These are phyloP conservation scores for Nettapus auritus DNA, from an alignment of 2,113 vertebrate species.

Conservation along the genomic window DNA sequence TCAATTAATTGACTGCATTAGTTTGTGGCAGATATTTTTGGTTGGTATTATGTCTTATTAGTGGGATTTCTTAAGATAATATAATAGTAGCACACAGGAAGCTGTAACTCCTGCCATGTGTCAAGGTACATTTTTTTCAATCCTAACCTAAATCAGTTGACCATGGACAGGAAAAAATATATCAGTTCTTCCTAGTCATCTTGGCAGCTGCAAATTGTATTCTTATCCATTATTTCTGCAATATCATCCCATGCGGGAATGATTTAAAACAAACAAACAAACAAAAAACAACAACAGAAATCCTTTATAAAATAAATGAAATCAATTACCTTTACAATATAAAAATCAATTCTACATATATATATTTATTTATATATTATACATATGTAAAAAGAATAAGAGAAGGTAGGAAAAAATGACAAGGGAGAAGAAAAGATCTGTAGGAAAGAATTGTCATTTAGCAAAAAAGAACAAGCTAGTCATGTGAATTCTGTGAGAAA, in stretches of 20 bases:
- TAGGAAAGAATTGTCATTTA: not conserved
- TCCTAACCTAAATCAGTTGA: slow-evolving; percentile 32
- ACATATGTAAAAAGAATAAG: not conserved
- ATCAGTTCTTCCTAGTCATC: not conserved
- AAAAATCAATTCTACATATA: not conserved
- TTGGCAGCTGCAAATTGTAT: not conserved
- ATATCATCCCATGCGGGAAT: not conserved
- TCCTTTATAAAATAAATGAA: not conserved
- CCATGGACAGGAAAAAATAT: not conserved
- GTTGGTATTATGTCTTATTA: slow-evolving; percentile 37
- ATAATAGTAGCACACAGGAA: not conserved
- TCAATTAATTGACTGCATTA: slow-evolving; percentile 51
- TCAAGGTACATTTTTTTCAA: not conserved
- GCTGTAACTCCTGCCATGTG: not conserved
- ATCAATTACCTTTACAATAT: not conserved
- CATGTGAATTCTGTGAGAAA: not conserved
- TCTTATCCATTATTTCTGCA: not conserved
- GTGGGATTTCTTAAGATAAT: slow-evolving; percentile 14
- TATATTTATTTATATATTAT: not conserved
- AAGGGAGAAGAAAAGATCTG: not conserved
- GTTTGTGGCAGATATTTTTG: slow-evolving; percentile 41
- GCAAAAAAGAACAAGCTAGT: not conserved
- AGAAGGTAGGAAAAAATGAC: not conserved
- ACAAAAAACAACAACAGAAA: not conserved
- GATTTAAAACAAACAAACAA: not conserved